A percentile compares a stretch with the other conserved stretches of the same genome.
Conservation (phyloP, 2,113 vertebrate genomes). For the Psophia crepitans region DNA sequence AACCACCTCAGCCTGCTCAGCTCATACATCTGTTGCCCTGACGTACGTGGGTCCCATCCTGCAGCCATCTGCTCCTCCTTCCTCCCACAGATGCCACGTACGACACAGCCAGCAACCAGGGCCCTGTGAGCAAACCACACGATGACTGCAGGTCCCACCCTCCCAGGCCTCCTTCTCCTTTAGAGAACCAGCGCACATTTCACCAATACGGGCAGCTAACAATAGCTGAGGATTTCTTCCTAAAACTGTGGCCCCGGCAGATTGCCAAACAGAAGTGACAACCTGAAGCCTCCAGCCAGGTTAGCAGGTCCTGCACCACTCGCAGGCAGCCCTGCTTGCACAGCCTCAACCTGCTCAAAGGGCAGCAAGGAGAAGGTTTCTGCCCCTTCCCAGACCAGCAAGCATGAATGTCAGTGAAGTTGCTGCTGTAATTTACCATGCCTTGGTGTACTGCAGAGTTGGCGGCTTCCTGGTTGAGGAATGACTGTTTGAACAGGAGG, state of each 20-base stretch:
- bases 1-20: background rate
- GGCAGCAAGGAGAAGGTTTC: too few species aligned
- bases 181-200: too few species aligned
- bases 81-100: background rate
- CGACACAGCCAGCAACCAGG: background rate
- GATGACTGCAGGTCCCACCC: background rate
- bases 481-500: background rate
- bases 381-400: background rate
- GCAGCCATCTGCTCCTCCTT: background rate
- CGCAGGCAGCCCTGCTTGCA: background rate
- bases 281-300: background rate
- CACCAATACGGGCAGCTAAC: background rate
- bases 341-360: background rate
- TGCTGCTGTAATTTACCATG: background rate
- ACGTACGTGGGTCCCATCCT: background rate
- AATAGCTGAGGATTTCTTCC: background rate
- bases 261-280: background rate
- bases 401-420: rapidly evolving
- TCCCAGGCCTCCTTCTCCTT: background rate
- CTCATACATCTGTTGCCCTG: background rate
- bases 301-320: background rate
- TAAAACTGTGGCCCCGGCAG: background rate
- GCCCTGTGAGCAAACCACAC: background rate
- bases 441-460: background rate
- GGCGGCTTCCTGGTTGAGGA: background rate